Evolutionary conservation across 2,888 invertebrate genomes (phyloP).

Genomic region (Syrista parreyssii): DNA sequence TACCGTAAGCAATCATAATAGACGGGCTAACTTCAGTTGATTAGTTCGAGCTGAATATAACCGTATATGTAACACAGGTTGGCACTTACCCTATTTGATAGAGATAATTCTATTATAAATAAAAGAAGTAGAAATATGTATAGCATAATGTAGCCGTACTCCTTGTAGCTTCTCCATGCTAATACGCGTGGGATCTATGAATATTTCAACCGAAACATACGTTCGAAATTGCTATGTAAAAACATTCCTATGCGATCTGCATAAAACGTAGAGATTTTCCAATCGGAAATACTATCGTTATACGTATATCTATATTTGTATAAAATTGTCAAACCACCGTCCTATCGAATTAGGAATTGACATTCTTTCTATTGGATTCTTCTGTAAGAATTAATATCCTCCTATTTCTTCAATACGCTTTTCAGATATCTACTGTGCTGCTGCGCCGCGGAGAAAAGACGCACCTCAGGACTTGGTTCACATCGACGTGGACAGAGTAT

Average conservation of each 20-base stretch:
- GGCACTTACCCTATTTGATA: not conserved
- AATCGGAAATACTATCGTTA: not conserved
- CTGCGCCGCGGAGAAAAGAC: conserved; percentile 38
- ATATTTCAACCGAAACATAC: not conserved
- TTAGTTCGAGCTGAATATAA: not conserved
- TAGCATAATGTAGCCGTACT: not conserved
- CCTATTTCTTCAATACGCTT: conserved; percentile 6
- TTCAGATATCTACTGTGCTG: conserved; percentile 53
- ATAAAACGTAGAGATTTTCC: not conserved
- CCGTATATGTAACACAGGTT: not conserved
- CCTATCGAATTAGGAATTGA: not conserved
- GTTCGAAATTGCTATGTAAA: not conserved
- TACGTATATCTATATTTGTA: not conserved
- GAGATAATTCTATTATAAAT: not conserved
- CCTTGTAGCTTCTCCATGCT: not conserved
- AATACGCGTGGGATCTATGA: not conserved
- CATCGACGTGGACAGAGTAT: conserved; percentile 52
- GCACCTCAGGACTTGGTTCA: conserved; percentile 44
- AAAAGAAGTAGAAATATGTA: not conserved
- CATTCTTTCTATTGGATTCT: not conserved
- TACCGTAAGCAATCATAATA: not conserved
- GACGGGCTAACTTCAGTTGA: not conserved
- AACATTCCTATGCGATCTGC: not conserved
- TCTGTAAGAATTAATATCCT: not conserved
- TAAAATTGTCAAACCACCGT: not conserved